Conservation (phyloP, 2,113 vertebrate genomes). For the Lepisosteus osseus region DNA sequence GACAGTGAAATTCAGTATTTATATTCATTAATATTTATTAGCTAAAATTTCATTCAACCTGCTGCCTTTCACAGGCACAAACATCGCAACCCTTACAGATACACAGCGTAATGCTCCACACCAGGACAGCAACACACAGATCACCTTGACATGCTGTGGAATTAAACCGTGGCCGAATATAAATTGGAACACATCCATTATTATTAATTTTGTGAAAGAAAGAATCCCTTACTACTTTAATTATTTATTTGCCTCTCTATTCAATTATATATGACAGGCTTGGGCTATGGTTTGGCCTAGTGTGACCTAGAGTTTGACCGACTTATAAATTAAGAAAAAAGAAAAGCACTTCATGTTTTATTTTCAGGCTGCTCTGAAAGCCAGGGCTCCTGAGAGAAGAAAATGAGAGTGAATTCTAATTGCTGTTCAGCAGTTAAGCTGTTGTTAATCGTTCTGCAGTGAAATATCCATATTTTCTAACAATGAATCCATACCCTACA, state of each 20-base stretch:
- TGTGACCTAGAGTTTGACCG: conserved; percentile 50
- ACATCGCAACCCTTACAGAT: neutral
- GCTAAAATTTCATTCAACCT: neutral
- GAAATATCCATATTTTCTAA: too few relatives aligned
- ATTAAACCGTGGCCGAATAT: conserved; percentile 41
- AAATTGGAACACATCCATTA: conserved; percentile 40
- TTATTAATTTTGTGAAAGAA: conserved; percentile 49
- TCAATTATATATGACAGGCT: conserved; percentile 57
- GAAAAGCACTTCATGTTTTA: conserved; percentile 64
- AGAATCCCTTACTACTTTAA: conserved; percentile 43
- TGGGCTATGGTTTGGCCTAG: conserved; percentile 54
- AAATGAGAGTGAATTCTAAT: conserved; percentile 50
- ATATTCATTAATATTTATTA: conserved; percentile 16
- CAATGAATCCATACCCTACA: too few relatives aligned
- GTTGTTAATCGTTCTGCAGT: too few relatives aligned
- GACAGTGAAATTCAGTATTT: neutral
- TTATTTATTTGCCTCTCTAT: conserved; percentile 64
- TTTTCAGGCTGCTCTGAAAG: conserved; percentile 46
- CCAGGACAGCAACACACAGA: neutral
- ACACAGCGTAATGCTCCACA: neutral
- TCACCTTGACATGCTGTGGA: neutral
- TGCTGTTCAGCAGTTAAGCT: conserved; percentile 45
- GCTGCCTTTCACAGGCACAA: neutral
- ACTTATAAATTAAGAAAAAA: conserved; percentile 54
- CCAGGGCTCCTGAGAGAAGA: conserved; percentile 38